These are phyloP conservation scores for Whitmania pigra DNA, from an alignment of 1,140 invertebrate genomes.

Conservation along the genomic window DNA sequence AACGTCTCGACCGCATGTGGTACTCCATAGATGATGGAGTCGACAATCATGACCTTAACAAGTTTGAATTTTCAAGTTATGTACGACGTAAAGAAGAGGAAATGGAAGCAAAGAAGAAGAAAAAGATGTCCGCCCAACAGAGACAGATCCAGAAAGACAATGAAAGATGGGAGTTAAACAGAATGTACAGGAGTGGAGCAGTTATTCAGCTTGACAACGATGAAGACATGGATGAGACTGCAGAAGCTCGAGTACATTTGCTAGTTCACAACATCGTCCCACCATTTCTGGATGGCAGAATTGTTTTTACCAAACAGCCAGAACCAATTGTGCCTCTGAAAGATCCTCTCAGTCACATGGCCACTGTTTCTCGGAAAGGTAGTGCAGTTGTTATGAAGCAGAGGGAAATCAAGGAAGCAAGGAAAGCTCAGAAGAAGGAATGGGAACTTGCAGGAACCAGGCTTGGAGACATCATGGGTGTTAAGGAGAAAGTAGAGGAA, in stretches of 20 bases:
- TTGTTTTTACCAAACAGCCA: conserved; percentile 97
- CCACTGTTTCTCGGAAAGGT: conserved; percentile 87
- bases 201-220: conserved; percentile 76
- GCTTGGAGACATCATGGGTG: conserved; percentile 92
- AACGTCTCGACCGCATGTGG: conserved; percentile 85
- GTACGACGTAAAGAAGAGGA: conserved; percentile 80
- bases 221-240: conserved; percentile 80
- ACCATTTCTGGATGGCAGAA: conserved; percentile 93
- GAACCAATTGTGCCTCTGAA: conserved; percentile 81
- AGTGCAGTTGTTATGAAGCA: conserved; percentile 70
- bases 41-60: conserved; percentile 60
- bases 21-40: conserved; percentile 82
- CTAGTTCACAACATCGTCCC: conserved; percentile 97
- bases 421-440: conserved; percentile 87
- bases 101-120: conserved; percentile 72
- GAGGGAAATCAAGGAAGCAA: conserved; percentile 70
- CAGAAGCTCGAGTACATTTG: conserved; percentile 83
- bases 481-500: conserved; percentile 64
- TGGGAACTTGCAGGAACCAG: conserved; percentile 96
- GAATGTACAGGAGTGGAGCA: conserved; percentile 90
- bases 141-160: conserved; percentile 90
- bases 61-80: conserved; percentile 51
- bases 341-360: conserved; percentile 96
- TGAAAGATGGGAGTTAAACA: conserved; percentile 94
- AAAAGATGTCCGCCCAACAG: conserved; percentile 81